Evolutionary conservation across 2,888 invertebrate species (phyloP).

Genomic region (Drosophila niveifrons): DNA sequence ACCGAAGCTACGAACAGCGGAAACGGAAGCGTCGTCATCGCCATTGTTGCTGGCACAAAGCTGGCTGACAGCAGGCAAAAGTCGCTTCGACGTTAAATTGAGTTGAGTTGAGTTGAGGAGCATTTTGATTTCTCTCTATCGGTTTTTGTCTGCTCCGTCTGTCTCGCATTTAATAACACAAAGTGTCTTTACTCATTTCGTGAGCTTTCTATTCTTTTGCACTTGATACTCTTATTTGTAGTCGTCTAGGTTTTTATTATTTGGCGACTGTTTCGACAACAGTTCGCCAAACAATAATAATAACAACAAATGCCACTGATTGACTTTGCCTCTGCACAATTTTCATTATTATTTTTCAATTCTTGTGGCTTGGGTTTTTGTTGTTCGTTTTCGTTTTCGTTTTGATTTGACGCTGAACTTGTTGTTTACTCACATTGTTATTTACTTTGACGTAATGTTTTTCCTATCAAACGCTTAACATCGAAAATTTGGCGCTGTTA

Average conservation of each 20-base stretch:
- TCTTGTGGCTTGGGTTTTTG: conserved; percentile 26
- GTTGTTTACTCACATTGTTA: conserved; percentile 17
- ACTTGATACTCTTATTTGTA: conserved; percentile 32
- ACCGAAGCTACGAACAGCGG: conserved; percentile 38
- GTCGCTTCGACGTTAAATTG: background rate
- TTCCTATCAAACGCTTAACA: conserved; percentile 59
- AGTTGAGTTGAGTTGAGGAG: background rate
- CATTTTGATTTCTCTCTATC: conserved; percentile 41
- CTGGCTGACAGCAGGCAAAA: conserved; percentile 37
- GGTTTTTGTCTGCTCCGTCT: conserved; percentile 30
- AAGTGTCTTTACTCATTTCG: conserved; percentile 60
- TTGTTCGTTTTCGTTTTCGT: conserved; percentile 12
- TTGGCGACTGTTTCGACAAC: conserved; percentile 52
- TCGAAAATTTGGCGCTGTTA: conserved; percentile 24
- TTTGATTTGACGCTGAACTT: conserved; percentile 17
- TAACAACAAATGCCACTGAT: conserved; percentile 61
- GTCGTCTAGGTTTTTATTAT: conserved; percentile 43
- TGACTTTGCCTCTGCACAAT: conserved; percentile 70
- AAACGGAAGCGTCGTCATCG: conserved; percentile 61
- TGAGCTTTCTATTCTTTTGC: conserved; percentile 31
- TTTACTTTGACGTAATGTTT: conserved; percentile 58
- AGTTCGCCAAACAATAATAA: conserved; percentile 18
- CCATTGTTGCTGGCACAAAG: conserved; percentile 64
- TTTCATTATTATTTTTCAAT: conserved; percentile 67
- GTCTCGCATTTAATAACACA: conserved; percentile 73